Evolutionary conservation across 2,113 vertebrate species (phyloP), one percentile per base, ranked within the genome.

Genomic region (Pollachius pollachius): DNA sequence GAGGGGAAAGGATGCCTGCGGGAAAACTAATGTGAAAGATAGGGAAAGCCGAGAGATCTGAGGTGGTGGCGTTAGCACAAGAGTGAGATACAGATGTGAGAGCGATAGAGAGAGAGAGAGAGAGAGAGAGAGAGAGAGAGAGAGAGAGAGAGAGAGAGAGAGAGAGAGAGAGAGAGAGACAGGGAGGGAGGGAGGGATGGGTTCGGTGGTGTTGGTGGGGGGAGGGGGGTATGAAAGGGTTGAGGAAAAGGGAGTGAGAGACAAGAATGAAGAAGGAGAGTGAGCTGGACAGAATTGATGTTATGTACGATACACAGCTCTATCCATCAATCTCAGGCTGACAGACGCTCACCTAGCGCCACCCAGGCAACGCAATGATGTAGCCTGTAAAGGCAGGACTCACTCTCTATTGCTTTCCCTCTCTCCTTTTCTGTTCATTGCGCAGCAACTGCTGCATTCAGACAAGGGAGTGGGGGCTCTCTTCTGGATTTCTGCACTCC

Each of bases 281-380:
- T 85, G 78, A 68, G 65, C 41, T 48, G 86, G 71, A 86, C 77
- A 92, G 83, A 69, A 89, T 48, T 80, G 80, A 91, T 87, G 69
- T 78, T 81, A 84, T 73, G 79, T 81, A 74, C 77, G 71, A 80
- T 65, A 76, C 73, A 82, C 73, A 71, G 74, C 72, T 88, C 71
- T 80, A 89, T 75, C 72, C 67, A 84, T 85, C 74, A 64, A 74
- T 87, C 87, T 81, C n/a, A 34, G 68, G 62, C 72, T 81, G 69
- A 71, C 85, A 88, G 75, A 59, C 58, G 73, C 65, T 70, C 73
- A 70, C 73, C 83, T 63, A 65, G 21, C 69, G 72, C 78, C 79
- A 73, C 74, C 66, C 71, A 72, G 84, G 72, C 74, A 65, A 84
- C 23, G 41, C 79, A 73, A 70, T 59, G 70, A 70, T 71, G 79